These are phyloP conservation scores for Calypte anna DNA, from an alignment of 2,113 vertebrate genomes.

Conservation along the genomic window DNA sequence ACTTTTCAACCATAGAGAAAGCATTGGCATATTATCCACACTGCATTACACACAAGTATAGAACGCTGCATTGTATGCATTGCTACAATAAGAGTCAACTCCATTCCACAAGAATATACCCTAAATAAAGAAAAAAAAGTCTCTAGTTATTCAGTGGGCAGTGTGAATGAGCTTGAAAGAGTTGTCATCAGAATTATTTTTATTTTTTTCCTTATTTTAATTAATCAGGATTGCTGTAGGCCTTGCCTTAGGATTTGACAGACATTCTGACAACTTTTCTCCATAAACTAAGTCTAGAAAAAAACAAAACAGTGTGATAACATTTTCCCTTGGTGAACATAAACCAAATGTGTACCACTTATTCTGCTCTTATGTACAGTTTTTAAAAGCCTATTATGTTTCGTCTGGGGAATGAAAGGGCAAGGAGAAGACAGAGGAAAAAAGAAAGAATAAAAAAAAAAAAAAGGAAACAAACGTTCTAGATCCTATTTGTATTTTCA, in stretches of 20 bases:
- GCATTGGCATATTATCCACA: rapidly evolving
- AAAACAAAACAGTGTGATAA: neutral
- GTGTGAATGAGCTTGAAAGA: neutral
- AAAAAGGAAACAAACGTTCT: neutral
- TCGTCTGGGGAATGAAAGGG: neutral
- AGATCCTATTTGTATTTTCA: neutral
- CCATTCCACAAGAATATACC: too few relatives aligned
- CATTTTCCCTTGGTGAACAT: neutral
- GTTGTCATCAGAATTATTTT: neutral
- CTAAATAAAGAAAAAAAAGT: neutral
- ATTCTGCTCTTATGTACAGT: neutral
- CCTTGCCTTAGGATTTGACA: conserved; percentile 21
- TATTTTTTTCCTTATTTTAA: neutral
- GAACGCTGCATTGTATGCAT: neutral
- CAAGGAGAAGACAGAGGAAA: rapidly evolving
- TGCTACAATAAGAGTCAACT: neutral
- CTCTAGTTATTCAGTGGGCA: neutral
- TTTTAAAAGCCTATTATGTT: neutral
- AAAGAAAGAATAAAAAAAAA: neutral
- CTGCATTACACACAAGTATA: neutral
- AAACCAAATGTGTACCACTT: neutral
- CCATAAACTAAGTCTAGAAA: neutral
- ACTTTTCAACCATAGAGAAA: neutral
- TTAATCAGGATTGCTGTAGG: neutral
- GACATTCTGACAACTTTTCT: conserved; percentile 5